A percentile compares a stretch with the other conserved stretches of the same genome.
Evolutionary conservation across 2,797 vertebrate genomes (phyloP).

Genomic region (Rhinophrynus dorsalis): DNA sequence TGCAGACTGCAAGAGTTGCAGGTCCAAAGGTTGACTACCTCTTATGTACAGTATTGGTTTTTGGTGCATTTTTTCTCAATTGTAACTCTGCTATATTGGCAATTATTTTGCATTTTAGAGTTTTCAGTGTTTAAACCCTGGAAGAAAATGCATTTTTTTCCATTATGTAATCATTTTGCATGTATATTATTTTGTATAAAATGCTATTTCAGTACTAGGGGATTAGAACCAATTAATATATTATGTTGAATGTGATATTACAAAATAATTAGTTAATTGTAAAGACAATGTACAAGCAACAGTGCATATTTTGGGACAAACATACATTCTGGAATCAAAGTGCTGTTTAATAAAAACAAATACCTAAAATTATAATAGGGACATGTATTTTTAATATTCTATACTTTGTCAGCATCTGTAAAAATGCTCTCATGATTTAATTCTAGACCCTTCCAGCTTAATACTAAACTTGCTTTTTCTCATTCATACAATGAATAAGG

Average conservation of each 20-base stretch:
- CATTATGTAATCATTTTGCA: slow-evolving; percentile 15
- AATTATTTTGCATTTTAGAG: not conserved
- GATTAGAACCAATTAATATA: not conserved
- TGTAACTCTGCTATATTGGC: not conserved
- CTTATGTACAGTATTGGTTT: slow-evolving; percentile 6
- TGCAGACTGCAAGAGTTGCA: too few relatives aligned
- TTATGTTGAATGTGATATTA: slow-evolving; percentile 25
- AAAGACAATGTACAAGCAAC: not conserved
- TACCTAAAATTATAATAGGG: too few relatives aligned
- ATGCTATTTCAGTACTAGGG: not conserved
- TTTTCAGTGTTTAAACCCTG: not conserved
- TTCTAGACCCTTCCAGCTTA: too few relatives aligned
- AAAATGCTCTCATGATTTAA: too few relatives aligned
- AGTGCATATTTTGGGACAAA: not conserved
- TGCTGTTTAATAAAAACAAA: too few relatives aligned
- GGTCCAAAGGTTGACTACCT: too few relatives aligned
- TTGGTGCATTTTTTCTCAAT: slow-evolving; percentile 4
- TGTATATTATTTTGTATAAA: slow-evolving; percentile 26
- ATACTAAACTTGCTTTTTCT: too few relatives aligned
- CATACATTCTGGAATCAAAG: too few relatives aligned
- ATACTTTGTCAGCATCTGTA: too few relatives aligned
- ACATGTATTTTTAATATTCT: too few relatives aligned
- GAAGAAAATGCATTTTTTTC: slow-evolving; percentile 1
- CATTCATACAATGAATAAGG: too few relatives aligned
- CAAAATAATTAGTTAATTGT: not conserved